These are phyloP conservation scores for Teleiodes luculella DNA, from an alignment of 2,888 invertebrate genomes.

Conservation along the genomic window DNA sequence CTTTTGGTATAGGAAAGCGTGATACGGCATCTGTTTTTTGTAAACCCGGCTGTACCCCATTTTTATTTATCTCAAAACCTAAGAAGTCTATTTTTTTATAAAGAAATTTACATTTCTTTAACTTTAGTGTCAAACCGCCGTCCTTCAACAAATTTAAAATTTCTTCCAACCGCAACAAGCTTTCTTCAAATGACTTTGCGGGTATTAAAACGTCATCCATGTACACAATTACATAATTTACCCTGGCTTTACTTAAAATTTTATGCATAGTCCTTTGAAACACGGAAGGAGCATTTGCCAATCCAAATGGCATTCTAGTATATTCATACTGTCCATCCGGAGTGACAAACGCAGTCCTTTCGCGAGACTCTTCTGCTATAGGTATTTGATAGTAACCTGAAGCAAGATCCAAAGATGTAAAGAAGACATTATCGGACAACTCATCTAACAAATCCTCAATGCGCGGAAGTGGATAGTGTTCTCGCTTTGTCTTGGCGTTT, in stretches of 20 bases:
- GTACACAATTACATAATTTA: conserved; percentile 21
- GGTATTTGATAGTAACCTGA: conserved; percentile 23
- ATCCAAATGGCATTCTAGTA: conserved; percentile 16
- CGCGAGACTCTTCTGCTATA: conserved; percentile 12
- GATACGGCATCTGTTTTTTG: conserved; percentile 28
- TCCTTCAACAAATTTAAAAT: conserved; percentile 4
- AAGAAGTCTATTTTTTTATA: conserved; percentile 26
- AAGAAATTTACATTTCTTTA: no score
- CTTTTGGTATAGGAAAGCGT: conserved; percentile 29
- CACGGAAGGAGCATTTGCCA: conserved; percentile 17
- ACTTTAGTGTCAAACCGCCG: conserved; percentile 12
- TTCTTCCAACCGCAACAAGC: conserved; percentile 5
- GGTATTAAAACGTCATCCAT: conserved; percentile 34
- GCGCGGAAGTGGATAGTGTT: conserved; percentile 14
- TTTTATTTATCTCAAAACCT: conserved; percentile 29
- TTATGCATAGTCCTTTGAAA: conserved; percentile 24
- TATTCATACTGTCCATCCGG: conserved; percentile 19
- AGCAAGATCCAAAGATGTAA: conserved; percentile 16
- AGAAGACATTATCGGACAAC: conserved; percentile 17
- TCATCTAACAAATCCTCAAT: conserved; percentile 23
- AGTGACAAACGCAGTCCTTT: conserved; percentile 21
- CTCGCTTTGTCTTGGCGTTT: background rate
- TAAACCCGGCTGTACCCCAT: conserved; percentile 26
- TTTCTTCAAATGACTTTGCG: conserved; percentile 4
- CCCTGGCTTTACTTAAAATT: no score